Evolutionary conservation across 2,797 vertebrate species (phyloP).

Genomic region (Acrossocheilus wenchowensis): DNA sequence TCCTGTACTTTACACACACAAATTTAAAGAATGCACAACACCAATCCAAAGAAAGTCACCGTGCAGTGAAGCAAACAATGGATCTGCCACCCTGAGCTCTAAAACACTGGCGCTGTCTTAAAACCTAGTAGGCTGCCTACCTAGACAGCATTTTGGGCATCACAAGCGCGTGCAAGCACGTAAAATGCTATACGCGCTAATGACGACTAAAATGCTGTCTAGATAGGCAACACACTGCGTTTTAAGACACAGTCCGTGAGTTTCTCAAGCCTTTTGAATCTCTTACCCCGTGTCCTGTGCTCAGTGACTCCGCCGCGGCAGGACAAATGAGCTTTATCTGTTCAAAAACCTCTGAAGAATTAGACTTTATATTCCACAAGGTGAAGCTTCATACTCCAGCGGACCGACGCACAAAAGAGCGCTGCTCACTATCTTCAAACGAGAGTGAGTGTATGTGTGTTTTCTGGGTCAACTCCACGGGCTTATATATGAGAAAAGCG

Average conservation of each 20-base stretch:
- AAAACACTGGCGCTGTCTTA: conserved; percentile 11
- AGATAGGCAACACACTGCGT: neutral
- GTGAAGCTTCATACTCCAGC: conserved; percentile 78
- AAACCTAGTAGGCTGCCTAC: conserved; percentile 6
- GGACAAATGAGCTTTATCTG: conserved; percentile 52
- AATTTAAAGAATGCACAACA: conserved; percentile 8
- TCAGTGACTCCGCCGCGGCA: conserved; percentile 70
- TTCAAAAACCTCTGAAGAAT: conserved; percentile 65
- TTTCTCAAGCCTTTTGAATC: conserved; percentile 57
- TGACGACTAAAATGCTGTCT: neutral
- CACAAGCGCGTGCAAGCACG: neutral
- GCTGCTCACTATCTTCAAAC: conserved; percentile 80
- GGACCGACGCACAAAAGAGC: conserved; percentile 73
- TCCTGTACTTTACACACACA: neutral
- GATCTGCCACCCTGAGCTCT: conserved; percentile 69
- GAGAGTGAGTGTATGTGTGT: conserved; percentile 63
- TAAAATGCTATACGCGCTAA: neutral
- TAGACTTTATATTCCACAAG: conserved; percentile 74
- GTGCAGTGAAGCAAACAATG: conserved; percentile 76
- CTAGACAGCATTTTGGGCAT: neutral
- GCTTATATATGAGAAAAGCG: conserved; percentile 83
- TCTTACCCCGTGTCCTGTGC: conserved; percentile 73
- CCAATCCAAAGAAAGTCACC: conserved; percentile 51
- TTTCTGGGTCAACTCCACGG: conserved; percentile 85
- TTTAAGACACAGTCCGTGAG: conserved; percentile 29